Evolutionary conservation across 2,797 vertebrate genomes (phyloP), one percentile per base, ranked within the genome.

Genomic region (Peromyscus nudipes): DNA sequence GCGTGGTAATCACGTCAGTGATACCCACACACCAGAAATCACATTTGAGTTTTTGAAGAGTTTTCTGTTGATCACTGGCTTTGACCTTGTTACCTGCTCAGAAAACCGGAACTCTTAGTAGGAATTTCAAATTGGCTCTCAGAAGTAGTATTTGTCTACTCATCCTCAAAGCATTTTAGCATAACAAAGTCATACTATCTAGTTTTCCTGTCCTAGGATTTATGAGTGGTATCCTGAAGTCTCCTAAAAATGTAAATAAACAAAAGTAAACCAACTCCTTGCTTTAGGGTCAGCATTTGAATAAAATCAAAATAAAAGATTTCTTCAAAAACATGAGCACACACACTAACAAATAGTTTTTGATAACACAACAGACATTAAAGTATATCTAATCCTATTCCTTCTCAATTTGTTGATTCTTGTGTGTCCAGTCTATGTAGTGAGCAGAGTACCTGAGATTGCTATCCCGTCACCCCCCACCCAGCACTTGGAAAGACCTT

Each of bases 401-500:
- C 57, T 64, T 90, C 60, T 37, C 29, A 88, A 82, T 4, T 31
- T 76, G 40, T 55, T 46, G n/a, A 14, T 55, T 92, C 12, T 19
- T 46, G 52, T 6, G 3, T 23, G 21, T 19, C 14, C 13, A 62
- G 87, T 25, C 62, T 19, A 60, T 27, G 8, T 4, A 43, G 5
- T 57, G 19, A 95, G 21, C 17, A 75, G 64, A 9, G 69, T 55
- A 46, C 25, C 12, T 31, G 19, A 77, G 69, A n/a, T 43, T 40
- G 7, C 9, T 13, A 1, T 10, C 8, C 4, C 46, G 23, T 11
- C 23, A 4, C n/a, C n/a, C 7, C 4, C 1, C 1, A n/a, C 19
- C 19, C 13, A 86, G 21, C 29, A 37, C n/a, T 34, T 89, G 27
- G 6, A 49, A 87, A 87, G 25, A 1, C 19, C 49, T 13, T 80